Evolutionary conservation across 2,797 vertebrate species (phyloP).

Genomic region (Peromyscus aztecus): DNA sequence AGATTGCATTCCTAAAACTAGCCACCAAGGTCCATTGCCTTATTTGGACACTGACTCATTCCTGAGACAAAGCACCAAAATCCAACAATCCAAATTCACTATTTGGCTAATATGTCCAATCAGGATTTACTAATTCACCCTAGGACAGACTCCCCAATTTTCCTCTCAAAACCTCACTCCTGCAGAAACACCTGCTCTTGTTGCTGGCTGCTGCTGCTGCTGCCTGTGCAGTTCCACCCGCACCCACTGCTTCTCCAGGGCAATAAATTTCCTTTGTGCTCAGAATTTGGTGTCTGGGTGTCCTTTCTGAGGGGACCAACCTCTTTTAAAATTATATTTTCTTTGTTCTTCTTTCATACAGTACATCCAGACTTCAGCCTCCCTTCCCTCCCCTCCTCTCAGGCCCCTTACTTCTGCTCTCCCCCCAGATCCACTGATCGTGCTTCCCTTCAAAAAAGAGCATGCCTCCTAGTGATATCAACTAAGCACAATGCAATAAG

Average conservation of each 20-base stretch:
- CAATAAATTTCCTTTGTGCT: background rate
- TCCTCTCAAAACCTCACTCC: background rate
- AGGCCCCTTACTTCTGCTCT: background rate
- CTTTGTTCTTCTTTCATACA: background rate
- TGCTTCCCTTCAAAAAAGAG: background rate
- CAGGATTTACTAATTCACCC: background rate
- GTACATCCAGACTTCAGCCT: background rate
- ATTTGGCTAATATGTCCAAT: background rate
- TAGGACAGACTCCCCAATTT: background rate
- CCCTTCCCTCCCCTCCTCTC: fast-evolving
- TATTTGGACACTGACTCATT: background rate
- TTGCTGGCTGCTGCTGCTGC: too few relatives aligned
- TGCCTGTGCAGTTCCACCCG: background rate
- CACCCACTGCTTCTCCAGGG: too few relatives aligned
- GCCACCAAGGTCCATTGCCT: background rate
- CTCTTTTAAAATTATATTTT: background rate
- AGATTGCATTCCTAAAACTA: background rate
- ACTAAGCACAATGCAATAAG: background rate
- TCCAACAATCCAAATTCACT: background rate
- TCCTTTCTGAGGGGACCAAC: background rate
- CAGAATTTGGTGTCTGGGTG: background rate
- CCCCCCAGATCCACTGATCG: background rate
- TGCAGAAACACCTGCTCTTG: background rate
- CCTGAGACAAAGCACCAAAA: background rate
- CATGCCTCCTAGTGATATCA: background rate